phyloP scores from a whole-genome alignment of 2,888 invertebrate species.

The Synergus gifuensis region DNA sequence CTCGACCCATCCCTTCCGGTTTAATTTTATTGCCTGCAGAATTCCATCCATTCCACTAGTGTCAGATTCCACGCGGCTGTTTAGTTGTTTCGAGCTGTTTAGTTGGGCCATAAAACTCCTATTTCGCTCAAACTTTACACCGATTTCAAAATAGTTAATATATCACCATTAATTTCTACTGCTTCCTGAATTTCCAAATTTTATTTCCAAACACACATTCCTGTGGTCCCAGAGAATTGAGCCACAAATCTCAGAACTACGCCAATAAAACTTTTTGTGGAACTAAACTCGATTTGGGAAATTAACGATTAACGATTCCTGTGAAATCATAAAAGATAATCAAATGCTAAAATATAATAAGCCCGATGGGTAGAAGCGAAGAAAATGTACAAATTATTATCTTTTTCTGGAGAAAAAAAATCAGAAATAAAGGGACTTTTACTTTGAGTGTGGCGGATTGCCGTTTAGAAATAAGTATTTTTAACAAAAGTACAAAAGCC shows the following conservation, averaged over 20 bases:
- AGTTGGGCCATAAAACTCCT: constrained; percentile 33
- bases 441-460: constrained; percentile 13
- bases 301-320: neutral
- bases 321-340: constrained; percentile 13
- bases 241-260: constrained; percentile 18
- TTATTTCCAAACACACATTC: constrained; percentile 33
- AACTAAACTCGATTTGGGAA: neutral
- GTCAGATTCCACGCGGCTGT: constrained; percentile 25
- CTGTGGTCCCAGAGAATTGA: constrained; percentile 25
- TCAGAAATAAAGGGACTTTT: neutral
- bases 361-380: neutral
- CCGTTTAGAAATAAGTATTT: constrained; percentile 33
- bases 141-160: constrained; percentile 28
- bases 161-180: constrained; percentile 33
- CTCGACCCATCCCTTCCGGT: constrained; percentile 68
- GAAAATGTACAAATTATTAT: neutral
- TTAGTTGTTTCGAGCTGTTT: neutral
- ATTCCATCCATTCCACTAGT: constrained; percentile 21
- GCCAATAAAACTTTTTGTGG: constrained; percentile 13
- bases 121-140: constrained; percentile 21
- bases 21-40: constrained; percentile 61
- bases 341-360: neutral
- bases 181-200: constrained; percentile 39
- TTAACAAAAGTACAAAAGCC: constrained; percentile 29
- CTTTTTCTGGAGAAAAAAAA: neutral